Evolutionary conservation across 2,797 vertebrate species (phyloP).

Genomic region (Anabacerthia variegaticeps): DNA sequence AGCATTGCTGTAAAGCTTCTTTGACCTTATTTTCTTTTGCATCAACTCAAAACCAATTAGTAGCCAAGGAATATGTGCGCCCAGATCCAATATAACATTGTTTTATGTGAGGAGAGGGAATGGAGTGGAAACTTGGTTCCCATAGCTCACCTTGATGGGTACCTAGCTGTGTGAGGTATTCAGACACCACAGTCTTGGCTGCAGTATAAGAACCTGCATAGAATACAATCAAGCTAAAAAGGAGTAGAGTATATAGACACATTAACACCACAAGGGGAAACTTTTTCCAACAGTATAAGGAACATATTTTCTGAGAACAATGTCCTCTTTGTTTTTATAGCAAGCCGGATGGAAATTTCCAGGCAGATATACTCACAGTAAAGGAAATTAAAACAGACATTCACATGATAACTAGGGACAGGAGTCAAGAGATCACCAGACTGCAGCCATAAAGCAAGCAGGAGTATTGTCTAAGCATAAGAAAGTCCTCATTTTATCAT

Average conservation of each 20-base stretch:
- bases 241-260: neutral
- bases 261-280: neutral
- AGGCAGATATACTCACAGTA: neutral
- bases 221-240: neutral
- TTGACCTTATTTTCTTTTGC: neutral
- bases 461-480: neutral
- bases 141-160: constrained; percentile 11
- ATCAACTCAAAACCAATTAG: neutral
- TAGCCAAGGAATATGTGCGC: neutral
- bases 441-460: neutral
- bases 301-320: neutral
- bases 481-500: neutral
- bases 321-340: neutral
- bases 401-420: neutral
- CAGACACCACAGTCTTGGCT: neutral
- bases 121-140: neutral
- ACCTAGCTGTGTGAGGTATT: neutral
- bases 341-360: constrained; percentile 1
- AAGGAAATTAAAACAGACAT: neutral
- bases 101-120: neutral
- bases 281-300: neutral
- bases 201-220: neutral
- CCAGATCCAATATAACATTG: neutral
- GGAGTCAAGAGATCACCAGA: neutral
- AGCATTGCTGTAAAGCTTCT: neutral